Evolutionary conservation across 2,797 vertebrate genomes (phyloP).

Genomic region (Hyperoplus lanceolatus): DNA sequence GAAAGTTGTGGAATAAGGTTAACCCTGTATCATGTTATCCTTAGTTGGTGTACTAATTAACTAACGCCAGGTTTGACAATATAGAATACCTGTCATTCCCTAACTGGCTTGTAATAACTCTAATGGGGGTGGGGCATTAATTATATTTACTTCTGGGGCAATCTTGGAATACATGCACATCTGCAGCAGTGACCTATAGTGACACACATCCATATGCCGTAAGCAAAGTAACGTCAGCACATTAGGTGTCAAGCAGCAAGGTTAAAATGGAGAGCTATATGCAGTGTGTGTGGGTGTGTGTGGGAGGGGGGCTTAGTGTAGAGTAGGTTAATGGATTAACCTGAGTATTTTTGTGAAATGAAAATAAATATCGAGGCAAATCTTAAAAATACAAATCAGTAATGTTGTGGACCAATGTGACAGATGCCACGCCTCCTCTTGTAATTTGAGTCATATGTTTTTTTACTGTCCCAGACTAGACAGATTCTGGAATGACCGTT

Average conservation of each 20-base stretch:
- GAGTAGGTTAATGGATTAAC: not conserved
- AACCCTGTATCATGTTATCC: not conserved
- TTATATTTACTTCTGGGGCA: conserved; percentile 49
- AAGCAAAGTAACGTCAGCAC: conserved; percentile 18
- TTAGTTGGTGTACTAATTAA: not conserved
- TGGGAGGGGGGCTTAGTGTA: no score
- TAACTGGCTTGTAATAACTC: conserved; percentile 10
- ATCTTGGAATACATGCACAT: conserved; percentile 66
- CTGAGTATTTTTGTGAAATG: no score
- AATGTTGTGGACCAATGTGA: no score
- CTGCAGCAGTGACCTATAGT: conserved; percentile 53
- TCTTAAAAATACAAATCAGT: no score
- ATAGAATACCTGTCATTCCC: conserved; percentile 8
- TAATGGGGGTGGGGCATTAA: conserved; percentile 16
- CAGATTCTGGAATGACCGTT: no score
- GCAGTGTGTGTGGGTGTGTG: not conserved
- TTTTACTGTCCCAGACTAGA: no score
- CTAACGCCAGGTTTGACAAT: not conserved
- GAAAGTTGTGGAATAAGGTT: not conserved
- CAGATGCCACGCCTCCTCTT: no score
- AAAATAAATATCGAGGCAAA: no score
- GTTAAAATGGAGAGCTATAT: conserved; percentile 21
- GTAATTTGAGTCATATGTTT: no score
- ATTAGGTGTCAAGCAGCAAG: conserved; percentile 11
- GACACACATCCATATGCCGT: conserved; percentile 45